Conservation (phyloP, 2,797 vertebrate genomes). For the Denticeps clupeoides region DNA sequence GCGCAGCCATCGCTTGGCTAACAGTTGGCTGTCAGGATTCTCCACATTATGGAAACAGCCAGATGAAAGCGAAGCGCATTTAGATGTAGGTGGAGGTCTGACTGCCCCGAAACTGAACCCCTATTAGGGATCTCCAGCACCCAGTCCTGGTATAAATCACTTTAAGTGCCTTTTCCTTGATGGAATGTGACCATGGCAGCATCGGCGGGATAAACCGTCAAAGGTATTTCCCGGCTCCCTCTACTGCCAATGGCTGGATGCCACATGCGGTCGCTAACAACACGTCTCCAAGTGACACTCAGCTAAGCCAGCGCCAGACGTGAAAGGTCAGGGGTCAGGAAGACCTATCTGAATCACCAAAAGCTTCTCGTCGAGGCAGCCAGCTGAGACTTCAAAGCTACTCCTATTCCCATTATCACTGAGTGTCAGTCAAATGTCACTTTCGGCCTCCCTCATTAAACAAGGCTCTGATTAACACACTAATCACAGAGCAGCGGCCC, state of each 20-base stretch:
- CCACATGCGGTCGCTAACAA: constrained; percentile 43
- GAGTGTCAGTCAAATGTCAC: constrained; percentile 40
- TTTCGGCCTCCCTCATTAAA: constrained; percentile 49
- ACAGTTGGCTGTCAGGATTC: too few species aligned
- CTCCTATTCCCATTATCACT: constrained; percentile 21
- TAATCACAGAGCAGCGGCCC: constrained; percentile 40
- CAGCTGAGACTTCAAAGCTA: constrained; percentile 24
- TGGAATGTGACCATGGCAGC: too few species aligned
- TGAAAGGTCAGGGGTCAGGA: constrained; percentile 42
- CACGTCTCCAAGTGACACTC: constrained; percentile 44
- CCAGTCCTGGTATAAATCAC: too few species aligned
- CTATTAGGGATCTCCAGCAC: too few species aligned
- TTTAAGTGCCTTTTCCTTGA: too few species aligned
- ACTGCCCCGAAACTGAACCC: too few species aligned
- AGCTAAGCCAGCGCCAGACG: constrained; percentile 33
- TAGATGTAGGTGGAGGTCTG: too few species aligned
- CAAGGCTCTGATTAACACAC: constrained; percentile 41
- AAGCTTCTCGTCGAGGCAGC: constrained; percentile 16
- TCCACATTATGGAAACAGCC: too few species aligned
- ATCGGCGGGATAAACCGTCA: too few species aligned
- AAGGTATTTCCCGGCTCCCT: too few species aligned
- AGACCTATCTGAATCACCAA: constrained; percentile 20
- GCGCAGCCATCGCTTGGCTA: too few species aligned
- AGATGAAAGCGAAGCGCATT: too few species aligned
- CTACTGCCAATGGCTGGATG: constrained; percentile 17